Evolutionary conservation across 2,113 vertebrate genomes (phyloP), one percentile per base, ranked within the genome.

Genomic region (Eulemur macaco): DNA sequence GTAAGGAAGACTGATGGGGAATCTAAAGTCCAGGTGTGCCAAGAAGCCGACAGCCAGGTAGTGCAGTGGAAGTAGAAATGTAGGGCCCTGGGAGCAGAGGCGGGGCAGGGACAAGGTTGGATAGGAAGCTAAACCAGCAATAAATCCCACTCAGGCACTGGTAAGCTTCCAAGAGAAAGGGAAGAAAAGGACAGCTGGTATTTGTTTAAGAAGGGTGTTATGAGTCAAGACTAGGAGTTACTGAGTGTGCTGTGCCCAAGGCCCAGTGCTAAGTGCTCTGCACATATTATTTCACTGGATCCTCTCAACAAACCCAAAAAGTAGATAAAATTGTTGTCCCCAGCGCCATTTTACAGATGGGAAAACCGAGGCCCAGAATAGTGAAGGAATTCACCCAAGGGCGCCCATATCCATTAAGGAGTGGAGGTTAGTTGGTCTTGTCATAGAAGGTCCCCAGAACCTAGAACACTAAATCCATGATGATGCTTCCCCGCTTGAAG

Each of bases 261-360:
- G 8, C 6, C 1, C 37, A 2, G 18, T 3, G 58, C 34, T 2
- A n/a, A 42, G 47, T 8, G 21, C 12, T 50, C 25, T 12, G 23
- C 21, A 17, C 2, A 0, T 14, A 27, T 5, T 14, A 1, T 8
- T 56, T 39, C 31, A 23, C 34, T 27, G 2, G 8, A 66, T 64
- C 17, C 42, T 96, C 29, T 21, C 23, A 39, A 71, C 15, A 60
- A 95, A 80, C 52, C 39, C 23, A 0, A 3, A 60, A n/a, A 18
- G 66, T 18, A 12, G 11, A 13, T 74, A 6, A 9, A 27, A 27
- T 23, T 87, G 20, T 14, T 8, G 2, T 23, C 37, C 21, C 29
- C 15, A 6, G 4, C 8, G 66, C 31, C 20, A 31, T n/a, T 34
- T 84, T 63, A 77, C 12, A 74, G 64, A 60, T 23, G 34, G 64